Conservation (phyloP, 1,140 invertebrate genomes). For the Portunus trituberculatus region DNA sequence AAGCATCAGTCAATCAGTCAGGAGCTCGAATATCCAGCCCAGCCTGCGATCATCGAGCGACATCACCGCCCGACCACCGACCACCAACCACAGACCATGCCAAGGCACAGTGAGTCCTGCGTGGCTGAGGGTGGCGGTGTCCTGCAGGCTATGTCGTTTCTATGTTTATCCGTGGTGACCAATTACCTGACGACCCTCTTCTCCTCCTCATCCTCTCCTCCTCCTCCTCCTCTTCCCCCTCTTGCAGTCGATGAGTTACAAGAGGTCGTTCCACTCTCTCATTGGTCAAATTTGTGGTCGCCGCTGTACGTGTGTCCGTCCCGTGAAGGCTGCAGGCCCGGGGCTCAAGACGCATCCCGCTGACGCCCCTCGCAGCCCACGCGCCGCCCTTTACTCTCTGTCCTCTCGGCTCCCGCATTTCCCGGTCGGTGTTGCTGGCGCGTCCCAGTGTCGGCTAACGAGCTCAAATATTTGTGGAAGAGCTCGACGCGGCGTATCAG, state of each 20-base stretch:
- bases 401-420: no score
- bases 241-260: neutral
- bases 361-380: no score
- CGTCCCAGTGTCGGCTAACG: neutral
- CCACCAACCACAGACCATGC: no score
- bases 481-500: neutral
- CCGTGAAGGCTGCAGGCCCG: neutral
- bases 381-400: no score
- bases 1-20: slow-evolving; percentile 25
- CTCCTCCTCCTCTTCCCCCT: neutral
- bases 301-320: slow-evolving; percentile 6
- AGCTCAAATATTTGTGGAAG: slow-evolving; percentile 12
- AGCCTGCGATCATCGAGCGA: neutral
- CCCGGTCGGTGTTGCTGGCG: no score
- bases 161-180: slow-evolving; percentile 10
- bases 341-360: no score
- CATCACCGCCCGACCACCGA: no score
- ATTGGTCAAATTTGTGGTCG: slow-evolving; percentile 12
- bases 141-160: neutral
- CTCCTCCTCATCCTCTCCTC: neutral
- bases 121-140: neutral
- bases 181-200: neutral
- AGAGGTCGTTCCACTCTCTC: neutral
- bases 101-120: neutral
- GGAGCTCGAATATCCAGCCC: neutral